A percentile compares a stretch with the other conserved stretches of the same genome.
Conservation (phyloP, 2,888 invertebrate species). For the Pilophorus perplexus region DNA sequence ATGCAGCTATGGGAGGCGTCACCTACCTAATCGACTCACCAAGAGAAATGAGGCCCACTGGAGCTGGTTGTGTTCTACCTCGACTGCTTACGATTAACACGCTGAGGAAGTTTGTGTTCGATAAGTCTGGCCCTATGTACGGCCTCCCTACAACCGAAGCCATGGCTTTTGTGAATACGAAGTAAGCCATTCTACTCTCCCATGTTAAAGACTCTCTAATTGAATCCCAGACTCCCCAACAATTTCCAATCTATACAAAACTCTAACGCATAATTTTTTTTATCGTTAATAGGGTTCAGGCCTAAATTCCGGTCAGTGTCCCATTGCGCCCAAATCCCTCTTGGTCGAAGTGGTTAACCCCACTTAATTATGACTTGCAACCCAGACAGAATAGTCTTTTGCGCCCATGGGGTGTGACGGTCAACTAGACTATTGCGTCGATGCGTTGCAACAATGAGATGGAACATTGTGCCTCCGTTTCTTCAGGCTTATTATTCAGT, state of each 20-base stretch:
- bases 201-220: not conserved
- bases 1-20: constrained; percentile 75
- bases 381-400: too few species aligned
- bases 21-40: constrained; percentile 69
- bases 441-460: too few species aligned
- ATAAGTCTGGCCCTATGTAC: constrained; percentile 66
- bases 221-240: not conserved
- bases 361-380: too few species aligned
- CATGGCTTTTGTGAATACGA: constrained; percentile 74
- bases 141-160: constrained; percentile 74
- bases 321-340: too few species aligned
- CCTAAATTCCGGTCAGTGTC: too few species aligned
- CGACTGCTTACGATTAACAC: constrained; percentile 62
- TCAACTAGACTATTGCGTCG: too few species aligned
- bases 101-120: constrained; percentile 62
- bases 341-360: too few species aligned
- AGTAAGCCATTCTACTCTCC: constrained; percentile 53
- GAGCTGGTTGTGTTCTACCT: constrained; percentile 67
- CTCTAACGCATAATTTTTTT: not conserved
- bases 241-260: not conserved
- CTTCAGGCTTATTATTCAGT: too few species aligned
- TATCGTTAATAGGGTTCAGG: not conserved
- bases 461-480: too few species aligned
- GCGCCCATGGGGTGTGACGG: too few species aligned
- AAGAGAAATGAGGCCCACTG: constrained; percentile 53